Evolutionary conservation across 1,140 invertebrate species (phyloP), one percentile per base, ranked within the genome.

Genomic region (Conopomorpha cramerella): DNA sequence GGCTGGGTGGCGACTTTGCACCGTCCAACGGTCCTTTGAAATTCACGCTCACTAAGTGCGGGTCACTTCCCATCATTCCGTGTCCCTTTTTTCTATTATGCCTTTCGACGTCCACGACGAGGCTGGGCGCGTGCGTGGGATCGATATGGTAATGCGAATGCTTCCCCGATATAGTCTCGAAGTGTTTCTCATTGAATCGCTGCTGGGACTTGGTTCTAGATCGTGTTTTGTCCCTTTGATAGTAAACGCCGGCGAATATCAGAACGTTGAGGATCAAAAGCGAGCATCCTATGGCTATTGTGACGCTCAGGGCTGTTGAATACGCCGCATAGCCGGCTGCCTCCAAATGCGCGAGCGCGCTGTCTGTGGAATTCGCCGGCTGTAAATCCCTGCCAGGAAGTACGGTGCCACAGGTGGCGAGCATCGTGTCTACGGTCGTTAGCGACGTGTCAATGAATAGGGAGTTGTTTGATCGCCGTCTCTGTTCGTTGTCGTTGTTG

Each of bases 221-320:
- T 36, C 86, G 78, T 3, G 87, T 86, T 66, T 91, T 91, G 56
- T 93, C 90, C 15, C 90, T 67, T 54, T 93, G 91, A 68, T 93
- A 93, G 63, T 92, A 94, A 0, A 94, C 89, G 0, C 82, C 90
- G 13, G 90, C 90, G 51, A 93, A 93, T 49, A 94, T 91, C 8
- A 94, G 79, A 11, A 94, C 86, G 66, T 95, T 94, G n/a, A 94
- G 64, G 34, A 94, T 88, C 7, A 94, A 79, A 2, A 96, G 71
- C 1, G 89, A 90, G 54, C 91, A 93, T 10, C 93, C 93, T 14
- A 95, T 91, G 1, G 91, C 91, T 40, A 95, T 92, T 1, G 91
- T 94, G 1, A 95, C 87, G 52, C 88, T 90, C 7, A 94, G 65
- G 1, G 90, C 90, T 0, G 91, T 93, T 2, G 87, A 90, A 59